A percentile compares a stretch with the other conserved stretches of the same genome.
These are phyloP conservation scores for Myotis myotis DNA, from an alignment of 2,797 vertebrate genomes.

Conservation along the genomic window DNA sequence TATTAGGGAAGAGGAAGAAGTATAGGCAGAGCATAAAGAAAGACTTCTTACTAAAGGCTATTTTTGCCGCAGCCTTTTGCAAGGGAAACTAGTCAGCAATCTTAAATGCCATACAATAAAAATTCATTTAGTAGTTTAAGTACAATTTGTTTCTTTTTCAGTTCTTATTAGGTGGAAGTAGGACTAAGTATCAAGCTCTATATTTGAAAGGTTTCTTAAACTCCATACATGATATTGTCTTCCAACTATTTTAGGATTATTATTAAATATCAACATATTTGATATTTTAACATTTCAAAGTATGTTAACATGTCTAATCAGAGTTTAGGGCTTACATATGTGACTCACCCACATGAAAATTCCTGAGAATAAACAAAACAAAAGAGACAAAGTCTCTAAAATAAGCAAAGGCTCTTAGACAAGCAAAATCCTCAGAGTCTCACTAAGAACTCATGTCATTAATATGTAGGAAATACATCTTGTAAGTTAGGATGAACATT, in stretches of 20 bases:
- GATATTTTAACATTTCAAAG: neutral
- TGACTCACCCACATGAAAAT: conserved; percentile 10
- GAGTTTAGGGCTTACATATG: neutral
- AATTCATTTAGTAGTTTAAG: neutral
- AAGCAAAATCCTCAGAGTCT: neutral
- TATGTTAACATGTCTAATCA: conserved; percentile 6
- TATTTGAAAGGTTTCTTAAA: conserved; percentile 33
- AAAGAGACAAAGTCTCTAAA: neutral
- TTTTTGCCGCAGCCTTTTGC: neutral
- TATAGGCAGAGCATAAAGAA: neutral
- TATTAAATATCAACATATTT: neutral
- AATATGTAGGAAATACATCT: neutral
- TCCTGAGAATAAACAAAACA: conserved; percentile 44
- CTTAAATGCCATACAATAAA: conserved; percentile 1
- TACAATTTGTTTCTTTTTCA: conserved; percentile 45
- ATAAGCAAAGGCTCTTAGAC: neutral
- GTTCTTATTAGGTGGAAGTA: conserved; percentile 23
- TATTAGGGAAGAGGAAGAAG: neutral
- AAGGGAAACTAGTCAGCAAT: neutral
- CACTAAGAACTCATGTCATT: neutral
- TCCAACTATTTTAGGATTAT: conserved; percentile 13
- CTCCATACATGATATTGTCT: neutral
- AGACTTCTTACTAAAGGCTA: neutral
- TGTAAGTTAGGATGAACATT: neutral
- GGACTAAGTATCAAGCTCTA: neutral